Evolutionary conservation across 1,140 invertebrate species (phyloP), one percentile per base, ranked within the genome.

Genomic region (Aphelenchoides avenae): DNA sequence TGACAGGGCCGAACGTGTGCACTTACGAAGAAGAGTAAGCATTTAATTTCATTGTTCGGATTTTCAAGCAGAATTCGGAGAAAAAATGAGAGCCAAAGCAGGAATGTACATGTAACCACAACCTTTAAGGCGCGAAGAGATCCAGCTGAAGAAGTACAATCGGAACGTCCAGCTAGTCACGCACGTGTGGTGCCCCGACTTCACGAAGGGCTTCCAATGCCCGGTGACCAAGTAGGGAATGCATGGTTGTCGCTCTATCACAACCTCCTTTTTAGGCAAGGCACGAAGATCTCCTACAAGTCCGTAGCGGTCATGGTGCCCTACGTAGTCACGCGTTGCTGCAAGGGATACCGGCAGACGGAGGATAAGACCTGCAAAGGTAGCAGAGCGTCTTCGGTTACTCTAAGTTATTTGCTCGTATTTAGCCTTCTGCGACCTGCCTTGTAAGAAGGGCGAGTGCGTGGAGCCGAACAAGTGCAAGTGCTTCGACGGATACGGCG

Each of bases 401-500:
- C 13, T 70, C 26, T 24, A 31, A 31, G 24, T 30, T 44, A 22
- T 40, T 52, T 36, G 44, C 13, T 31, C 1, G 20, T 49, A 77
- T 78, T 50, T 60, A 79, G 78, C 90, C 0, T 81, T 89, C 55
- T 93, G 90, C 77, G 84, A 83, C 5, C 80, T 87, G 27, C 80
- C 84, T 13, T 94, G 91, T 73, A 79, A 87, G 34, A 85, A 90
- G 77, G 91, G 91, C 13, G 84, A 82, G 36, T 94, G 90, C 75
- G 78, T 87, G 26, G 87, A 84, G 18, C 89, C 90, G 0, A 85
- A 92, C 66, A 83, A 83, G 52, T 93, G 90, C 76, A 84, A 89
- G 76, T 93, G 90, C 72, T 84, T 86, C 53, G 83, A 84, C 37
- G 89, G 89, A 40, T 93, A 86, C 75, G 89, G 89, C 34, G 90